Percentiles rank a stretch among this genome's conserved stretches.
Conservation (phyloP, 2,888 invertebrate species). For the Papilio demoleus region DNA sequence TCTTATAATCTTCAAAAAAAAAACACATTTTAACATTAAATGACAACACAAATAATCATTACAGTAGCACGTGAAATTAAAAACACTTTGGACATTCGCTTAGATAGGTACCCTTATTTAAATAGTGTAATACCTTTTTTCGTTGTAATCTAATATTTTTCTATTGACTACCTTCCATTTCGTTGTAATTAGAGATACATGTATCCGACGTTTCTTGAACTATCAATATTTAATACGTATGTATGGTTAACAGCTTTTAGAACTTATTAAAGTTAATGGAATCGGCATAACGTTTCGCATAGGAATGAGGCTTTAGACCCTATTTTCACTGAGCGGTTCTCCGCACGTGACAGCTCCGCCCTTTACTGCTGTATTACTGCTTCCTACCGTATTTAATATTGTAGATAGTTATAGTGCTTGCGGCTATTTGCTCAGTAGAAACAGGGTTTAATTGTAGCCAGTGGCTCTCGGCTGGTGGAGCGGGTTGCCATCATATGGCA, state of each 20-base stretch:
- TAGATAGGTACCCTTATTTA: too few relatives aligned
- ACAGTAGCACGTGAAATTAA: not conserved
- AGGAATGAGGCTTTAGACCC: slow-evolving; percentile 29
- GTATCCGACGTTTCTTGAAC: slow-evolving; percentile 27
- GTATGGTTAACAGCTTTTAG: slow-evolving; percentile 36
- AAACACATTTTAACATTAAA: not conserved
- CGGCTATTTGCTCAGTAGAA: not conserved
- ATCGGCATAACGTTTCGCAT: slow-evolving; percentile 37
- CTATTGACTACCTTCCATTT: not conserved
- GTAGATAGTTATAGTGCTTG: not conserved
- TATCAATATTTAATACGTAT: slow-evolving; percentile 33
- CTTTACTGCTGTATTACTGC: too few relatives aligned
- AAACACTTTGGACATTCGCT: too few relatives aligned
- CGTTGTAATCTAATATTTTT: not conserved
- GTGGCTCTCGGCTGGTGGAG: slow-evolving; percentile 10
- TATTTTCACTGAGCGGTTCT: not conserved
- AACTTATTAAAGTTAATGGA: slow-evolving; percentile 41
- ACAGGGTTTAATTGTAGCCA: slow-evolving; percentile 25
- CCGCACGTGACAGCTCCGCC: too few relatives aligned
- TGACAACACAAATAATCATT: too few relatives aligned
- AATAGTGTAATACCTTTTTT: not conserved
- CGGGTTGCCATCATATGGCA: slow-evolving; percentile 28
- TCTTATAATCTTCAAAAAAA: not conserved
- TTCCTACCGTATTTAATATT: not conserved
- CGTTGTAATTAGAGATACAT: slow-evolving; percentile 10